Conservation (phyloP, 2,888 invertebrate genomes). For the Diloba caeruleocephala region DNA sequence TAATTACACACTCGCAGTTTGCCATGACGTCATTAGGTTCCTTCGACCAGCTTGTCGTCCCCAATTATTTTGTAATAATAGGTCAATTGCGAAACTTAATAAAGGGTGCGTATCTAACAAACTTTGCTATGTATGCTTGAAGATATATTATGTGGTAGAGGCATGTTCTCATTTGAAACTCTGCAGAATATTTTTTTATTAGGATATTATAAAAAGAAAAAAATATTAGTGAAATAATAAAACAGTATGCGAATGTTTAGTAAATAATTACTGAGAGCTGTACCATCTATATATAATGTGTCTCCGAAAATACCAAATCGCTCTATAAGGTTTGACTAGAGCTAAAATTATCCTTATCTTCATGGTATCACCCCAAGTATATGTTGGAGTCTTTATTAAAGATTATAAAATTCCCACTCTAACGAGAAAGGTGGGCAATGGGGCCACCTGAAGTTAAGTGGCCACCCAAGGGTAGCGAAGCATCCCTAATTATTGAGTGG, state of each 20-base stretch:
- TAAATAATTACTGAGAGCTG: too few species aligned
- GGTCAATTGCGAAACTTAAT: too few species aligned
- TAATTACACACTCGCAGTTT: too few species aligned
- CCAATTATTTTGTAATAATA: too few species aligned
- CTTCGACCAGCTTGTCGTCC: too few species aligned
- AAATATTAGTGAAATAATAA: too few species aligned
- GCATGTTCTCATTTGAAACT: background rate
- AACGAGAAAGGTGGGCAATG: conserved; percentile 37
- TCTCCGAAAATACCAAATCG: conserved; percentile 9
- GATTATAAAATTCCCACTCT: conserved; percentile 39
- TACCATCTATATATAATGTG: too few species aligned
- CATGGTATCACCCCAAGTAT: conserved; percentile 15
- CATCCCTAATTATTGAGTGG: conserved; percentile 36
- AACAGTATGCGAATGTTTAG: conserved; percentile 1
- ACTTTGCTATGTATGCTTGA: background rate
- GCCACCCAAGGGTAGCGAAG: conserved; percentile 19
- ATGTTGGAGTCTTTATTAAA: conserved; percentile 29
- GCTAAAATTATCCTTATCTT: conserved; percentile 29
- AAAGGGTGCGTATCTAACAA: too few species aligned
- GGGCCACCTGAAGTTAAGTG: conserved; percentile 41
- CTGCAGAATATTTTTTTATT: too few species aligned
- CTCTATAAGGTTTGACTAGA: conserved; percentile 11
- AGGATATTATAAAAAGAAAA: too few species aligned
- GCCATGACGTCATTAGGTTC: too few species aligned
- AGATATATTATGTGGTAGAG: background rate